Base-by-base conservation (phyloP, 2,113 vertebrate species). In the Litocranius walleri region DNA sequence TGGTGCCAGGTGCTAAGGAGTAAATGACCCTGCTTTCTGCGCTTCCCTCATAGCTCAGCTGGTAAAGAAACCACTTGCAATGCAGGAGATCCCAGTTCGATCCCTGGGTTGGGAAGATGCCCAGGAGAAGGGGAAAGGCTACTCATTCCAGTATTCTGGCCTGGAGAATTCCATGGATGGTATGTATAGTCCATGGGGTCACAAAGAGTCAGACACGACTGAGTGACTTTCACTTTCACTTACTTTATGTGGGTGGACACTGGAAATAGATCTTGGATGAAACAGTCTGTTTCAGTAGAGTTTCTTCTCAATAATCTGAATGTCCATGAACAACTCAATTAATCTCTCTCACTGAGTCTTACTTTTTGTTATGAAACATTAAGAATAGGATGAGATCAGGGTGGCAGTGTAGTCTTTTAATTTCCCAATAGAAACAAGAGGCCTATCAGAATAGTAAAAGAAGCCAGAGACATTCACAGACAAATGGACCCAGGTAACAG, bases 141-240 rank as follows among this genome's bases (percentile, higher is more conserved):
- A 23, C n/a, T 10, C 10, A 74, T 36, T 74, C 36, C 10, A 23
- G 67, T 74, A 23, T 40, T 74, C 67, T 74, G n/a, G 67, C 67
- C 5, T 40, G 10, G n/a, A 74, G n/a, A 74, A 74, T 40, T 40
- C n/a, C 36, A 40, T 40, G 67, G 36, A 25, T 1, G 0, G 36
- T 40, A 40, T 74, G n/a, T 40, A 40, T 40, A 74, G 19, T 74
- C 67, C 67, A 40, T 25, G n/a, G 67, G 21, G 67, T 74, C 0
- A 0, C 67, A 74, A 71, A 74, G 19, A 71, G n/a, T 71, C 0
- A 0, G 19, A 71, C 19, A 23, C 0, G 0, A 74, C 67, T 40
- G 5, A 13, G 36, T 0, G 36, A 40, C 10, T 40, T 74, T 74
- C n/a, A 71, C 19, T 71, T 71, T 71, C 19, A 74, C 21, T 25